Percentiles rank a stretch among this genome's conserved stretches.
Conservation (phyloP, 2,797 vertebrate genomes). For the Luscinia luscinia region DNA sequence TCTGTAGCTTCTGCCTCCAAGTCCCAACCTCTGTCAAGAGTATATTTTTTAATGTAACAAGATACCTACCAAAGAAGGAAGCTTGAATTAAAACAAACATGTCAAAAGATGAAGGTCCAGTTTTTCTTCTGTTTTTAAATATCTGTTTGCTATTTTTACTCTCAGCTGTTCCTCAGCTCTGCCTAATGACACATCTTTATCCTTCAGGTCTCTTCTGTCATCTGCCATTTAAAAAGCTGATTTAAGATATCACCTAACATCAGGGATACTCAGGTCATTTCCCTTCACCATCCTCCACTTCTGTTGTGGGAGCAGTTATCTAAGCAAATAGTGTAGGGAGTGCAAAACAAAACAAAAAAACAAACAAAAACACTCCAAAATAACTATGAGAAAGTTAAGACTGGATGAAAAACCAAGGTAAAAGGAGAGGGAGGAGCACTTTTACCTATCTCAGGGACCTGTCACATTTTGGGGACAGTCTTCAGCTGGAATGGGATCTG, state of each 20-base stretch:
- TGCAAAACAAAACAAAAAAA: neutral
- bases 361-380: neutral
- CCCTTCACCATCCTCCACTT: neutral
- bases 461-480: neutral
- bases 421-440: fast-evolving
- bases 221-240: neutral
- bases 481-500: neutral
- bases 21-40: neutral
- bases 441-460: neutral
- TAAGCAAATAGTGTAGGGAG: neutral
- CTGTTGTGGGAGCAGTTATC: neutral
- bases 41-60: neutral
- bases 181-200: neutral
- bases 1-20: neutral
- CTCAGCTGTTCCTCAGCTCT: neutral
- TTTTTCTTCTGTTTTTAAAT: neutral
- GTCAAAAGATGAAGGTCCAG: neutral
- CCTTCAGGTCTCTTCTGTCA: neutral
- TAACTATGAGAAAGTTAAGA: neutral
- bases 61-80: neutral
- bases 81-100: neutral
- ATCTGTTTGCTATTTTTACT: neutral
- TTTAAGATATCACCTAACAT: neutral
- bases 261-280: neutral
- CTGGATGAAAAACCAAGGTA: neutral